Evolutionary conservation across 2,797 vertebrate species (phyloP), one percentile per base, ranked within the genome.

Genomic region (Notolepis coatsorum): DNA sequence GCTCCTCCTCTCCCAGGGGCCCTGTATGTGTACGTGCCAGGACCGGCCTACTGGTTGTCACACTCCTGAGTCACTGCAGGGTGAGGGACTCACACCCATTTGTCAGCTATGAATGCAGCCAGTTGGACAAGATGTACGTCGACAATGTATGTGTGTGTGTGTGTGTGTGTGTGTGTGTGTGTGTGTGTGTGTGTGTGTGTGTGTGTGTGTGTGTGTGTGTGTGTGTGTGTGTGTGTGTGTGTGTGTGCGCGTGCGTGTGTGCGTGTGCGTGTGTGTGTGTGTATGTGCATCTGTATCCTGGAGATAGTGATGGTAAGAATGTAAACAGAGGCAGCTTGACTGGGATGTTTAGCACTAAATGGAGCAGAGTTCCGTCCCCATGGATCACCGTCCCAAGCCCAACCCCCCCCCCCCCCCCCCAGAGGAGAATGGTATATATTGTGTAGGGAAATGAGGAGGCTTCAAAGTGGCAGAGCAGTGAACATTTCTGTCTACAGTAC

Each of bases 261-360:
- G 41, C 37, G 30, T 15, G 41, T 59, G 42, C 62, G 58, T 66
- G 67, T 70, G 55, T 46, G 68, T 54, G 21, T 18, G 33, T 39
- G 33, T 41, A 51, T 27, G 15, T 25, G 21, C 23, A 48, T 81
- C 52, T 84, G 61, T 60, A 57, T 65, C 33, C 61, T 68, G 41
- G 38, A 68, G 59, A 75, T 57, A 72, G 55, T 12, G 39, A 64
- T 46, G 52, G 24, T 50, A 45, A 75, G 71, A 84, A 84, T 68
- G 37, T 80, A 80, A 87, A 85, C 73, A 78, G 46, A 60, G 12
- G 2, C 23, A 17, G 41, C 18, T 33, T 23, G 5, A 20, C 13
- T 3, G 25, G 23, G 35, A 65, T 63, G 57, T 53, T 70, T 63
- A 43, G 17, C 59, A 17, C 51, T 25, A 28, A 9, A n/a, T 45